Conservation (phyloP, 2,888 invertebrate species). For the Parnassius glacialis region DNA sequence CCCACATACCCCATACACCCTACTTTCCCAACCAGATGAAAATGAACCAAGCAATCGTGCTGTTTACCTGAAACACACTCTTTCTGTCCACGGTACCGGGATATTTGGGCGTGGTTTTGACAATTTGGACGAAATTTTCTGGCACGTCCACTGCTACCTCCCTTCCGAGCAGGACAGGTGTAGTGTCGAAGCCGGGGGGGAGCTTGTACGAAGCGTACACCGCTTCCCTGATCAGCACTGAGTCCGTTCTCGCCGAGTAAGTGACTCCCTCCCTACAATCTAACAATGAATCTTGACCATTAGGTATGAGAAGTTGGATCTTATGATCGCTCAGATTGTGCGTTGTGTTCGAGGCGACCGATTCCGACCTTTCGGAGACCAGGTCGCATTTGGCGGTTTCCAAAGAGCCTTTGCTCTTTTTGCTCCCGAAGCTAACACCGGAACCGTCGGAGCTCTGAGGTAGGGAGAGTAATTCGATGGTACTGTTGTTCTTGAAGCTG, state of each 20-base stretch:
- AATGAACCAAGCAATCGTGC: constrained; percentile 48
- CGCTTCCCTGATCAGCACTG: constrained; percentile 73
- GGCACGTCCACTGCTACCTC: constrained; percentile 94
- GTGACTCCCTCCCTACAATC: constrained; percentile 72
- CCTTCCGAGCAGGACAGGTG: constrained; percentile 73
- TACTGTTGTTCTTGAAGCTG: constrained; percentile 68
- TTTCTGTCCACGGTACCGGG: constrained; percentile 81
- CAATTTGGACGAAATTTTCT: constrained; percentile 90
- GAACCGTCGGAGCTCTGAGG: constrained; percentile 72
- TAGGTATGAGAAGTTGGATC: constrained; percentile 70
- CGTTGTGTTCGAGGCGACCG: constrained; percentile 56
- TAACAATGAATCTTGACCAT: constrained; percentile 69
- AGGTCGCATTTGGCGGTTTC: constrained; percentile 72
- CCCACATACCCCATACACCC: constrained; percentile 27
- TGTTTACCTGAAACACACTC: constrained; percentile 75
- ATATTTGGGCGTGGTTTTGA: constrained; percentile 87
- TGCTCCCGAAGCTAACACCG: constrained; percentile 66
- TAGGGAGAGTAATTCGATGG: constrained; percentile 63
- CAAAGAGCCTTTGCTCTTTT: constrained; percentile 68
- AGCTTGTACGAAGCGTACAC: constrained; percentile 73
- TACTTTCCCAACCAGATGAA: constrained; percentile 37
- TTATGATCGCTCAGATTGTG: constrained; percentile 68
- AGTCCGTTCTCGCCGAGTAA: constrained; percentile 75
- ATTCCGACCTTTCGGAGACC: constrained; percentile 60
- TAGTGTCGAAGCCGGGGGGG: constrained; percentile 73